Base-by-base conservation (phyloP, 2,888 invertebrate species). In the Phaonia tiefii region DNA sequence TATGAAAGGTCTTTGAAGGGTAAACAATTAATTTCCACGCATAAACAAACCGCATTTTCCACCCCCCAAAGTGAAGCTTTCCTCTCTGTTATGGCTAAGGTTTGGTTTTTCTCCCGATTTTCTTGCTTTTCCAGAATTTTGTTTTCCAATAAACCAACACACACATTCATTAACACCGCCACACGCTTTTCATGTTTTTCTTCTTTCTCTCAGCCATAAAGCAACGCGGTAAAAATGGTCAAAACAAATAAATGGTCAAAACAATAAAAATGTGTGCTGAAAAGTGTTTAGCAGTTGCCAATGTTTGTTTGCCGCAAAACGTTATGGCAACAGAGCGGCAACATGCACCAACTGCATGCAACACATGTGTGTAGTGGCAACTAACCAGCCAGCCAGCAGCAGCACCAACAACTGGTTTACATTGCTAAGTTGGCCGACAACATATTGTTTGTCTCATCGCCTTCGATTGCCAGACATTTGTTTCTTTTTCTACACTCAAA, bases 221-320 rank as follows among this genome's bases (percentile, higher is more conserved):
- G 25, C 11, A 20, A n/a, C 17, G 10, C 10, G n/a, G 44, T 13
- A 44, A 44, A 44, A 44, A 10, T 44, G 13, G 11, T 7, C 25
- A 25, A 25, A 25, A 31, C 39, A 63, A 63, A 63, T 42, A 4
- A 60, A 56, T 71, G 39, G 54, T 37, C 63, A 63, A 76, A 31
- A 60, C 11, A 37, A 56, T 58, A 8, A 5, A 8, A 5, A 31
- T 31, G 31, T 31, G 54, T 75, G 67, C 17, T n/a, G 17, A 70
- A 78, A 60, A 63, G 39, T 63, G 54, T 73, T 77, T 71, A 77
- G 71, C 71, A 77, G 70, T 74, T 37, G 44, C 37, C 73, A 77
- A 74, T 44, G 65, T 15, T 46, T 77, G 60, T 42, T 77, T 77
- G 54, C 22, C 42, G 63, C 74, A 51, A 74, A 39, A 75, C n/a